phyloP scores from a whole-genome alignment of 2,888 invertebrate species.

The Acanthacorydalis orientalis region DNA sequence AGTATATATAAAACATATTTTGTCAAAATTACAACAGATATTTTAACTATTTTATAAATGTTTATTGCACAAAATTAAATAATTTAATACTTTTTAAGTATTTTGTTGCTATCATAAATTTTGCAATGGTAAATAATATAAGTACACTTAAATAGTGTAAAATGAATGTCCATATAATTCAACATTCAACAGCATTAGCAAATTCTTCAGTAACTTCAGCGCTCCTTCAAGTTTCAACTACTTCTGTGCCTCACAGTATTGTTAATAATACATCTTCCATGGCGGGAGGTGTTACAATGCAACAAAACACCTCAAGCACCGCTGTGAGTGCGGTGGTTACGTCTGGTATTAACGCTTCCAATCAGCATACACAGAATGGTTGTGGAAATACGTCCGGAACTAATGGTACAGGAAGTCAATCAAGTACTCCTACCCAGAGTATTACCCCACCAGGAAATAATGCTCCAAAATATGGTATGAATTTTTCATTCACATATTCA shows the following conservation, averaged over 20 bases:
- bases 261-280: neutral
- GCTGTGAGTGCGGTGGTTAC: neutral
- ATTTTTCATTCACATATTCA: neutral
- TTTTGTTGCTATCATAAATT: too few species aligned
- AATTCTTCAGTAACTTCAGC: neutral
- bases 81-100: too few species aligned
- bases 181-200: neutral
- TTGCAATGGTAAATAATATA: too few species aligned
- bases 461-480: conserved; percentile 33
- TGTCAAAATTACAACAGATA: too few species aligned
- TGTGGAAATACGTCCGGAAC: conserved; percentile 7
- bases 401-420: conserved; percentile 13
- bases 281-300: neutral
- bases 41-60: too few species aligned
- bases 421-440: conserved; percentile 16
- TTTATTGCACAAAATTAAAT: too few species aligned
- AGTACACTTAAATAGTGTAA: too few species aligned
- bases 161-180: neutral
- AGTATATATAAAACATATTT: too few species aligned
- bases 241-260: neutral
- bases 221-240: neutral
- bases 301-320: neutral
- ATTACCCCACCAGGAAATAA: conserved; percentile 26
- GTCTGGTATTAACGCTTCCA: neutral
- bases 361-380: neutral